Conservation (phyloP, 2,113 vertebrate species). For the Lampris incognitus region DNA sequence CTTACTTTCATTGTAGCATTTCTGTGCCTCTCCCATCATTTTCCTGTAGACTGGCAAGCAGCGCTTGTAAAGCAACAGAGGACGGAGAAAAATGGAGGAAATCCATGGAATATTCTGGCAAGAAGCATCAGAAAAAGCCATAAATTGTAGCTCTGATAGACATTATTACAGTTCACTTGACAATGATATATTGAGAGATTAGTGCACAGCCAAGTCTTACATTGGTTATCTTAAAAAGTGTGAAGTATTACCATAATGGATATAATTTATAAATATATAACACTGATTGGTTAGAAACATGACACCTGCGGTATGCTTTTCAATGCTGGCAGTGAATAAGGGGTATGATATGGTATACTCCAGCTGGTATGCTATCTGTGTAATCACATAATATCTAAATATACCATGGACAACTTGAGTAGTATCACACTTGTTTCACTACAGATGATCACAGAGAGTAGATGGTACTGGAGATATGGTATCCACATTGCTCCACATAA, state of each 20-base stretch:
- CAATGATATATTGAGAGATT: too few relatives aligned
- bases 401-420: constrained; percentile 55
- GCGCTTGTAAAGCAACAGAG: too few relatives aligned
- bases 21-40: too few relatives aligned
- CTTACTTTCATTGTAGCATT: too few relatives aligned
- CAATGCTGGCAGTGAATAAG: constrained; percentile 28
- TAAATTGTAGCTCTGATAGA: too few relatives aligned
- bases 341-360: constrained; percentile 49
- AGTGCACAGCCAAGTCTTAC: neutral
- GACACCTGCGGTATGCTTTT: constrained; percentile 31
- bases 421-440: constrained; percentile 44
- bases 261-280: constrained; percentile 17
- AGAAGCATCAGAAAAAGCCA: too few relatives aligned
- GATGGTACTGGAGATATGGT: constrained; percentile 59
- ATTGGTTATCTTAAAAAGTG: constrained; percentile 14
- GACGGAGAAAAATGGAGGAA: too few relatives aligned
- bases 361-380: constrained; percentile 59
- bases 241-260: neutral
- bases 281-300: constrained; percentile 39
- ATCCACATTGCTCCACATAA: constrained; percentile 51
- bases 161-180: too few relatives aligned
- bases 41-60: too few relatives aligned
- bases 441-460: constrained; percentile 69
- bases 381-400: constrained; percentile 66
- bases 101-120: too few relatives aligned